A percentile compares a stretch with the other conserved stretches of the same genome.
These are phyloP conservation scores for Potorous gilbertii DNA, from an alignment of 2,797 vertebrate genomes.

Conservation along the genomic window DNA sequence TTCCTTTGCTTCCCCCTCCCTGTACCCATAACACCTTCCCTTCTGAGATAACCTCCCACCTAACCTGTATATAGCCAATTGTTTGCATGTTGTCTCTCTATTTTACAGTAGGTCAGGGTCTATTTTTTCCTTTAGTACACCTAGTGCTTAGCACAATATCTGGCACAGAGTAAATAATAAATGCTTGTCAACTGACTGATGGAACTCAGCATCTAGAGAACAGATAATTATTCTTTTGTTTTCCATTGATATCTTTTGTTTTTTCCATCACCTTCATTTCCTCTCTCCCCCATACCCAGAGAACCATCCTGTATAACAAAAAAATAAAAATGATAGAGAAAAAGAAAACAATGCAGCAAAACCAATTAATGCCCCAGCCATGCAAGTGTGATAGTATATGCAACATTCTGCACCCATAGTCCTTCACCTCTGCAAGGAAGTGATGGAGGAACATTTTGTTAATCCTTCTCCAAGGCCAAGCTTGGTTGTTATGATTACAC, in stretches of 20 bases:
- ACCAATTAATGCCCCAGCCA: neutral
- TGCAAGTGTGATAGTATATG: neutral
- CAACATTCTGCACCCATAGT: neutral
- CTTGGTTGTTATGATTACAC: neutral
- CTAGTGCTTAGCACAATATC: neutral
- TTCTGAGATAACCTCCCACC: neutral
- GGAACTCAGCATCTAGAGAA: constrained; percentile 38
- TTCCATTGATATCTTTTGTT: constrained; percentile 10
- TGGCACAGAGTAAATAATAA: neutral
- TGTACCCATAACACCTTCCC: neutral
- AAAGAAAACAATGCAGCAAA: neutral
- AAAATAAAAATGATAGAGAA: neutral
- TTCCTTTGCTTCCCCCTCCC: neutral
- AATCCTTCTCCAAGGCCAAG: neutral
- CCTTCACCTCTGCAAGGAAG: neutral
- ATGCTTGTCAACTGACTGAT: constrained; percentile 41
- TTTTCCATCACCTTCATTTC: neutral
- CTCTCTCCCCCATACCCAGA: neutral
- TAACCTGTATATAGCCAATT: neutral
- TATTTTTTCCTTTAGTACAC: neutral
- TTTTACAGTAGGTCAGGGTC: neutral
- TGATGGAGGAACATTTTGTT: neutral
- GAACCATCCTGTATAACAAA: neutral
- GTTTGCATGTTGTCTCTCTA: neutral
- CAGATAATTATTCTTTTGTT: constrained; percentile 9